Evolutionary conservation across 2,888 invertebrate species (phyloP), one percentile per base, ranked within the genome.

Genomic region (Eilema griseolum): DNA sequence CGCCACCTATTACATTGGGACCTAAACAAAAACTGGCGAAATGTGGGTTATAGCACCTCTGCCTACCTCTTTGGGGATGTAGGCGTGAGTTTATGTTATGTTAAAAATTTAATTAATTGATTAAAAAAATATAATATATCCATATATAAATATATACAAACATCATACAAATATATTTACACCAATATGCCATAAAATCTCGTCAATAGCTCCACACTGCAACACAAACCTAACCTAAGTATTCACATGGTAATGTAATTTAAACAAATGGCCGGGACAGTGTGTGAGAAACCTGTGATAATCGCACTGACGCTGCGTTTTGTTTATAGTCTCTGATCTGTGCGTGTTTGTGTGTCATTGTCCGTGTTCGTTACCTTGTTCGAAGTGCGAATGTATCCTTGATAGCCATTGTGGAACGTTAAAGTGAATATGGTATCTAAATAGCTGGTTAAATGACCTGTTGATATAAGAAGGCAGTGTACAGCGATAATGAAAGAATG

Each of bases 211-310:
- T 16, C 31, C 16, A 0, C 20, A 66, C 41, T 89, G 80, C 71
- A 5, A 0, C 1, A 62, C 69, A 41, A 3, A 2, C 83, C 33
- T 83, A 71, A 85, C 41, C 71, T 65, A 85, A 88, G 86, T 89
- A 90, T 90, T 90, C 92, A 93, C 93, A 93, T 93, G 93, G 88
- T 91, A 93, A 94, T 93, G 93, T 90, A 93, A 94, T 93, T 93
- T 93, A 94, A 94, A 93, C 93, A 94, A 94, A 94, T 94, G 93
- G 88, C 86, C 83, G 81, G 86, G 90, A 93, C 93, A 91, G 91
- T 92, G 93, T 93, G 94, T 94, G 94, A 93, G 94, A 93, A 93
- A 90, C 87, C 78, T 74, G 84, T 89, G 93, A 93, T 93, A 93
- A 92, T 91, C 90, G 88, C 82, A 77, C 75, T 86, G 89, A 91